phyloP scores from a whole-genome alignment of 1,140 invertebrate species.

The Sitobion miscanthi region DNA sequence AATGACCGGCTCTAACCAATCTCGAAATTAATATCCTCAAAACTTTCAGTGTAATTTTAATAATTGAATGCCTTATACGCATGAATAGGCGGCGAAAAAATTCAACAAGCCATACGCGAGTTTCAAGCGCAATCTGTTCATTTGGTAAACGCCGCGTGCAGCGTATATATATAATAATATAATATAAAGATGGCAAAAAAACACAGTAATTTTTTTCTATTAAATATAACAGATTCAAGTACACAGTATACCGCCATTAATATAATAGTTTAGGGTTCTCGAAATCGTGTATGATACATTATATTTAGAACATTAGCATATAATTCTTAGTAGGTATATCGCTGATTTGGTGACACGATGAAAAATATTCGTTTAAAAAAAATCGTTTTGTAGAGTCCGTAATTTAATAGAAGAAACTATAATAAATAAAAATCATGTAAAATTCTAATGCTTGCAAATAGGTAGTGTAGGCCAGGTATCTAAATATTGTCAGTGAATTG shows the following conservation, averaged over 20 bases:
- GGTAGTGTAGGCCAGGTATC: too few relatives aligned
- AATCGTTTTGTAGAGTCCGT: not conserved
- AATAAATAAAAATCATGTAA: not conserved
- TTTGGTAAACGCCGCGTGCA: not conserved
- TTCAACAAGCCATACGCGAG: not conserved
- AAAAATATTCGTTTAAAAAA: not conserved
- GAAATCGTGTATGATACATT: not conserved
- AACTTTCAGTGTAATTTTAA: conserved; percentile 53
- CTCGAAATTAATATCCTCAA: conserved; percentile 56
- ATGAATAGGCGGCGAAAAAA: not conserved
- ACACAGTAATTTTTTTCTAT: not conserved
- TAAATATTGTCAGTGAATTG: not conserved
- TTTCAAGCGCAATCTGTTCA: not conserved
- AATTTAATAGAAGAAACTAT: not conserved
- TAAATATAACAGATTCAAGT: not conserved
- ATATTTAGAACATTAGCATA: not conserved
- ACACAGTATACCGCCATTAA: not conserved
- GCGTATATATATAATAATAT: not conserved
- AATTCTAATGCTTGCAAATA: not conserved
- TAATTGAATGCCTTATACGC: conserved; percentile 32
- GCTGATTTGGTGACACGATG: not conserved
- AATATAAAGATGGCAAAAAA: not conserved
- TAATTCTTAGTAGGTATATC: not conserved
- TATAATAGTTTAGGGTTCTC: not conserved
- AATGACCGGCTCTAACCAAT: conserved; percentile 55